A percentile compares a stretch with the other conserved stretches of the same genome.
Conservation (phyloP, 1,140 invertebrate species). For the Drosophila yakuba region DNA sequence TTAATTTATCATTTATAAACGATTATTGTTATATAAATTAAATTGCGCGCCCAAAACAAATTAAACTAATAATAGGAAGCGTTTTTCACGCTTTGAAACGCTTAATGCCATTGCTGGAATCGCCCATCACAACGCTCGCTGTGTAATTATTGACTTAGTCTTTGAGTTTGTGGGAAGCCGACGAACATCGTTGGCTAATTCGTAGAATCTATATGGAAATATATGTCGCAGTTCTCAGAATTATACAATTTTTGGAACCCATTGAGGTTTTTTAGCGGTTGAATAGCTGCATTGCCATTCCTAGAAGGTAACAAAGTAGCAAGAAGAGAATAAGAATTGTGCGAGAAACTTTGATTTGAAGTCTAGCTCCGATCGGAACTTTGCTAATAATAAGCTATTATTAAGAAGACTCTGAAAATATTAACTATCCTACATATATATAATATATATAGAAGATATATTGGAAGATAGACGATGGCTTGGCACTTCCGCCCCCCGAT, state of each 20-base stretch:
- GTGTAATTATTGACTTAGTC: constrained; percentile 74
- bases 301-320: too few relatives aligned
- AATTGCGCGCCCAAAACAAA: constrained; percentile 82
- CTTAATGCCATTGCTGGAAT: constrained; percentile 29
- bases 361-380: too few relatives aligned
- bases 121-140: constrained; percentile 17
- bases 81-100: constrained; percentile 70
- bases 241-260: too few relatives aligned
- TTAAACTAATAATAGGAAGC: constrained; percentile 82
- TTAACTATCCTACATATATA: neutral
- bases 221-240: neutral
- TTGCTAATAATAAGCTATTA: too few relatives aligned
- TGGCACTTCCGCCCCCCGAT: constrained; percentile 62
- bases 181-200: constrained; percentile 18
- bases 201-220: constrained; percentile 41
- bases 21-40: constrained; percentile 83
- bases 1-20: constrained; percentile 83
- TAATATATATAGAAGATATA: too few relatives aligned
- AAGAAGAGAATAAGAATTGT: too few relatives aligned
- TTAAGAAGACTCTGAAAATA: too few relatives aligned
- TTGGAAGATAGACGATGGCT: constrained; percentile 1
- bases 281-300: too few relatives aligned
- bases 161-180: constrained; percentile 53
- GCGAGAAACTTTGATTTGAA: too few relatives aligned
- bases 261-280: too few relatives aligned